Evolutionary conservation across 2,797 vertebrate species (phyloP).

Genomic region (Harpagifer antarcticus): DNA sequence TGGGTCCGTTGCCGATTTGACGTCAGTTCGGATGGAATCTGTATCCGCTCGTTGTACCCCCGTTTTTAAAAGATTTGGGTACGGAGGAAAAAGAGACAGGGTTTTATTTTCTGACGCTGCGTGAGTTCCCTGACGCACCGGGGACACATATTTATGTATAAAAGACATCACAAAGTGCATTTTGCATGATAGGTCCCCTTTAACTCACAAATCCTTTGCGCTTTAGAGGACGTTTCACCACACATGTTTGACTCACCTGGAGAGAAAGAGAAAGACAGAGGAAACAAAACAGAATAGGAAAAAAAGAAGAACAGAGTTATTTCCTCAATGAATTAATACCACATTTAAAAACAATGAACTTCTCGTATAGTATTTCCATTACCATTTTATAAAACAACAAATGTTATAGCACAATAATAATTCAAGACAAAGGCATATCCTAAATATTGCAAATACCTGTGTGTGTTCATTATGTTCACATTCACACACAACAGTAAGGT

Average conservation of each 20-base stretch:
- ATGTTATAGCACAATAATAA: background rate
- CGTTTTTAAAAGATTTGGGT: too few relatives aligned
- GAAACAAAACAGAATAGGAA: background rate
- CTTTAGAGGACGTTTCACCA: slow-evolving; percentile 32
- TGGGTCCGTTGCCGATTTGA: too few relatives aligned
- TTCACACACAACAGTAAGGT: slow-evolving; percentile 10
- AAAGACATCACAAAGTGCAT: too few relatives aligned
- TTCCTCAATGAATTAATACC: background rate
- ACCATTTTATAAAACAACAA: background rate
- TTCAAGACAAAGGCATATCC: background rate
- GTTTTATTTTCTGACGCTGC: too few relatives aligned
- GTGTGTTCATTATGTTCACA: background rate
- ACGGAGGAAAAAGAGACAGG: too few relatives aligned
- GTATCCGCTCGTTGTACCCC: too few relatives aligned
- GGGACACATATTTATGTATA: too few relatives aligned
- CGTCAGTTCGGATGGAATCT: too few relatives aligned
- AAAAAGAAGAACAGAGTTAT: slow-evolving; percentile 4
- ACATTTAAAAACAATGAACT: background rate
- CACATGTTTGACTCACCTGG: slow-evolving; percentile 66
- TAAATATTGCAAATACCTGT: background rate
- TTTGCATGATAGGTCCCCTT: too few relatives aligned
- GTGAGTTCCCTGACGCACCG: too few relatives aligned
- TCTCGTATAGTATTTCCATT: background rate
- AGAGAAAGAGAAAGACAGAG: slow-evolving; percentile 45
- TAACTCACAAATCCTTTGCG: slow-evolving; percentile 59